phyloP scores from a whole-genome alignment of 2,797 vertebrate genomes.

The Bradypodion pumilum region DNA sequence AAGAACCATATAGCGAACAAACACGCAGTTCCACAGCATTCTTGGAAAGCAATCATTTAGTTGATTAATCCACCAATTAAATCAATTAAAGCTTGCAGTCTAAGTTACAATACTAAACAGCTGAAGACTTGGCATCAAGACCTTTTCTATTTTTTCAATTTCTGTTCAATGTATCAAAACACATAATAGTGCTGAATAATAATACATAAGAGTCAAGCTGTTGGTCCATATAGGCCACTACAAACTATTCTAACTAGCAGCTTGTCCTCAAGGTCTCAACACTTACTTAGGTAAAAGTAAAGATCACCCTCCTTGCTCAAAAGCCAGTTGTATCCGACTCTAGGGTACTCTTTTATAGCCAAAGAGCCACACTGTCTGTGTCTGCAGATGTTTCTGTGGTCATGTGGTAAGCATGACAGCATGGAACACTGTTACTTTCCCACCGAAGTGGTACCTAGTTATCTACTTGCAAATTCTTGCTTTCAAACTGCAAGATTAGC shows the following conservation, averaged over 20 bases:
- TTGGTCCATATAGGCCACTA: not conserved
- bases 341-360: no score
- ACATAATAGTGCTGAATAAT: not conserved
- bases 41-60: not conserved
- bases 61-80: constrained; percentile 12
- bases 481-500: no score
- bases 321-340: no score
- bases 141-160: not conserved
- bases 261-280: not conserved
- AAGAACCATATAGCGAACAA: not conserved
- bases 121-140: not conserved
- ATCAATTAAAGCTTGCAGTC: not conserved
- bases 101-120: not conserved
- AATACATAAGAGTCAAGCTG: not conserved
- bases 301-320: no score
- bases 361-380: no score
- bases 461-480: no score
- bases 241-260: not conserved
- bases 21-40: not conserved
- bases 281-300: no score
- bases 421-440: no score
- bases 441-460: no score
- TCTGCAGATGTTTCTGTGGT: no score
- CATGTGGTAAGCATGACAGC: no score
- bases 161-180: not conserved